phyloP scores from a whole-genome alignment of 2,113 vertebrate genomes.

The Acanthochromis polyacanthus region DNA sequence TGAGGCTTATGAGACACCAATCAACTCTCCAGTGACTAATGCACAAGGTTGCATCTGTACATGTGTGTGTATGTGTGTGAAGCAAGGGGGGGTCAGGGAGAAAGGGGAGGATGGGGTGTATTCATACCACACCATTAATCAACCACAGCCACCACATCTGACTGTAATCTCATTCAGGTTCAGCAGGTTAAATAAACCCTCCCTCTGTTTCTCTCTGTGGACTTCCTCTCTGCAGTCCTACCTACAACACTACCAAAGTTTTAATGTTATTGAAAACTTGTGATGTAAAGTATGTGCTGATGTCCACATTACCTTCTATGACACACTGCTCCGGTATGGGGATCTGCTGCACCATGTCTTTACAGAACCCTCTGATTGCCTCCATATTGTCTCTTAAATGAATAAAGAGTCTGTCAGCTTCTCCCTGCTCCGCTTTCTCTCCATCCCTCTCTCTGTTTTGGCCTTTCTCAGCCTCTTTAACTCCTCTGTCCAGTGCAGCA shows the following conservation, averaged over 20 bases:
- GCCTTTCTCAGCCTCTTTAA: constrained; percentile 57
- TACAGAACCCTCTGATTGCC: constrained; percentile 87
- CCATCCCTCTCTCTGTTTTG: constrained; percentile 52
- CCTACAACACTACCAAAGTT: neutral
- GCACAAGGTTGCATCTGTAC: neutral
- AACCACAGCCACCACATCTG: constrained; percentile 27
- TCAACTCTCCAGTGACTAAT: constrained; percentile 8
- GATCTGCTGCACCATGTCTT: constrained; percentile 87
- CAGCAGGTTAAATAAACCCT: constrained; percentile 41
- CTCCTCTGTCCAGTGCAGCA: constrained; percentile 1
- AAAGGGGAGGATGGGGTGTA: neutral
- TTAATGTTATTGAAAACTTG: neutral
- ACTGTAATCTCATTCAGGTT: constrained; percentile 57
- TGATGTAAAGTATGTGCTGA: neutral
- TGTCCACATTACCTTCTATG: constrained; percentile 90
- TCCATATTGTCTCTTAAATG: constrained; percentile 91
- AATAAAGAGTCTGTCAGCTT: constrained; percentile 88
- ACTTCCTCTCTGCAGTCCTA: neutral
- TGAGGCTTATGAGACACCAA: constrained; percentile 11
- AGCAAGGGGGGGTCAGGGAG: neutral
- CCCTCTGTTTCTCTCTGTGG: constrained; percentile 4
- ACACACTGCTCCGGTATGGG: constrained; percentile 92
- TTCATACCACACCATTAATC: constrained; percentile 50
- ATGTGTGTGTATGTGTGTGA: constrained; percentile 3
- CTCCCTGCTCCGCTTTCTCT: constrained; percentile 50